Base-by-base conservation (phyloP, 2,888 invertebrate species). In the Tetramorium bicarinatum region DNA sequence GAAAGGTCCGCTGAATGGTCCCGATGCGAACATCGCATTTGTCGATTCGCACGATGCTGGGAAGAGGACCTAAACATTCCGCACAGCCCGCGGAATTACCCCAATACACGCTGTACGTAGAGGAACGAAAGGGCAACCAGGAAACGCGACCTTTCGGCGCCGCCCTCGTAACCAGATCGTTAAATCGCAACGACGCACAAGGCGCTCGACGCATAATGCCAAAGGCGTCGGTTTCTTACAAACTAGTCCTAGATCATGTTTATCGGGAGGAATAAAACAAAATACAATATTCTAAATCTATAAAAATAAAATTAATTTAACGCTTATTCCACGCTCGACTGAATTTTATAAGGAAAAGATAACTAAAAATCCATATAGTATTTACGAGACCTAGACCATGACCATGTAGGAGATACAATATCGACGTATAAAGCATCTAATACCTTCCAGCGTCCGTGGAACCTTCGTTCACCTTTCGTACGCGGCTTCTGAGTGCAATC, bases 121-220 rank as follows among this genome's bases (percentile, higher is more conserved):
- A 59, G 49, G 69, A 71, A 71, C 18, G 59, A 72, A 59, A 80
- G 79, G 71, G 38, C 71, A 80, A 61, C n/a, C 47, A 61, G 72
- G 79, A 80, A 80, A n/a, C 59, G 38, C 59, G 79, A 80, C 59
- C 72, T 79, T 62, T 79, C 34, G 59, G 13, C 38, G 38, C 72
- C 72, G 25, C 49, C 59, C 59, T 79, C 72, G 71, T 79, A 79
- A 79, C 71, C 25, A 71, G 79, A 59, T 80, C 71, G 79, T 79
- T 71, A 71, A 79, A 71, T 71, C 38, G 72, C 34, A 79, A 29
- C 41, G 52, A 76, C 25, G 25, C 29, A 54, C n/a, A 21, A 79
- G n/a, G 11, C 29, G n/a, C 61, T 25, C n/a, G 25, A 25, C 29
- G 67, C 41, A 47, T 71, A 79, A 71, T 47, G 47, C 34, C 29